These are phyloP conservation scores for Ophion slaviceki DNA, from an alignment of 2,888 invertebrate species.

Conservation along the genomic window DNA sequence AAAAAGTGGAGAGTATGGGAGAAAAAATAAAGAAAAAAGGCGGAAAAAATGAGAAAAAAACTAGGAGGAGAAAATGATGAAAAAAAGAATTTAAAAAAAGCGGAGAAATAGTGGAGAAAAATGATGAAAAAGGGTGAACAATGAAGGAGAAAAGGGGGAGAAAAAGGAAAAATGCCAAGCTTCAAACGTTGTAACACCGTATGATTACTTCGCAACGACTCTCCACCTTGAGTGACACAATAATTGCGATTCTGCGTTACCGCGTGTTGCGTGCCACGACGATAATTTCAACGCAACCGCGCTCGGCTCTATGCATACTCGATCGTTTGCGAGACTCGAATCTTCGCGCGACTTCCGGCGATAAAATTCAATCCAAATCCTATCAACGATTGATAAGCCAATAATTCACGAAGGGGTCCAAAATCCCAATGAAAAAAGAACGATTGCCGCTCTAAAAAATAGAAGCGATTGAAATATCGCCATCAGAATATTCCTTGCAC, in stretches of 20 bases:
- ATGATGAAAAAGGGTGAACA: background rate
- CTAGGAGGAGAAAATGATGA: too few relatives aligned
- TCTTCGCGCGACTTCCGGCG: background rate
- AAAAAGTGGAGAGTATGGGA: too few relatives aligned
- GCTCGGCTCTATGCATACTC: background rate
- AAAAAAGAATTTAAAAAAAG: too few relatives aligned
- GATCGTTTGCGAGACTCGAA: background rate
- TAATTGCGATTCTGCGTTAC: constrained; percentile 45
- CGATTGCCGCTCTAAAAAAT: background rate
- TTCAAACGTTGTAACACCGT: constrained; percentile 29
- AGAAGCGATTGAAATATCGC: too few relatives aligned
- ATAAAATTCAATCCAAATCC: background rate
- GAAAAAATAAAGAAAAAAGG: too few relatives aligned
- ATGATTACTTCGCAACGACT: constrained; percentile 50
- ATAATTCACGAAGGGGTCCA: background rate
- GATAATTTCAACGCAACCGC: constrained; percentile 18
- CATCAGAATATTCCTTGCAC: too few relatives aligned
- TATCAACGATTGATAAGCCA: background rate
- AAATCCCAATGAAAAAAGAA: background rate
- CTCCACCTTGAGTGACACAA: constrained; percentile 47
- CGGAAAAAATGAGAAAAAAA: too few relatives aligned
- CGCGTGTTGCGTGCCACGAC: constrained; percentile 28
- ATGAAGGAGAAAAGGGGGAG: background rate
- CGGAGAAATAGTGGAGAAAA: background rate
- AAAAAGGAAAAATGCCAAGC: constrained; percentile 33